These are phyloP conservation scores for Lithophane socia DNA, from an alignment of 2,888 invertebrate genomes.

Conservation along the genomic window DNA sequence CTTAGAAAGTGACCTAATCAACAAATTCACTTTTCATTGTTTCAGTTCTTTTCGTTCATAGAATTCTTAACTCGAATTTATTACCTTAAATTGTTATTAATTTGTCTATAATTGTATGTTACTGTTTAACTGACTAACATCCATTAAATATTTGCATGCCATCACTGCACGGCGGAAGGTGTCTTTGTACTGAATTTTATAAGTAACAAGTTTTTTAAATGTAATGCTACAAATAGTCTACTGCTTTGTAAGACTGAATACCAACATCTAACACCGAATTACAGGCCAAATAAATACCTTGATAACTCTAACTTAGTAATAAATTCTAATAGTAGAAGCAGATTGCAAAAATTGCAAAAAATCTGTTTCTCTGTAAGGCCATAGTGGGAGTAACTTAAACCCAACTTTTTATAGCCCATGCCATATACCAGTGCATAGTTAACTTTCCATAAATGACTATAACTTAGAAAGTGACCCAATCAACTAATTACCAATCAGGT, in stretches of 20 bases:
- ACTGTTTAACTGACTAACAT: background rate
- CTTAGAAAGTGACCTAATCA: constrained; percentile 73
- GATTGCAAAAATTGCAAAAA: background rate
- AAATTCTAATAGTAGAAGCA: background rate
- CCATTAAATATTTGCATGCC: background rate
- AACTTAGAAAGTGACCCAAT: constrained; percentile 74
- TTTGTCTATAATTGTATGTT: background rate
- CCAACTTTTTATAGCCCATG: constrained; percentile 22
- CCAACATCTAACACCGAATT: background rate
- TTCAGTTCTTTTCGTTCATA: background rate
- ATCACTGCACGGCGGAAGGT: too few relatives aligned
- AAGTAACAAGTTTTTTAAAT: too few relatives aligned
- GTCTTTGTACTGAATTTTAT: too few relatives aligned
- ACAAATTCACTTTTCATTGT: constrained; percentile 23
- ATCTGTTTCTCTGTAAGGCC: background rate
- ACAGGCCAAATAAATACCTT: background rate
- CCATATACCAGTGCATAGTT: constrained; percentile 25
- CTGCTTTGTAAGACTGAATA: too few relatives aligned
- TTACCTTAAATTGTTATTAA: background rate
- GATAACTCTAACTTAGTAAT: background rate
- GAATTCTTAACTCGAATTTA: background rate
- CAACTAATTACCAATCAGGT: constrained; percentile 41
- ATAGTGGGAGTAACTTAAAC: constrained; percentile 4
- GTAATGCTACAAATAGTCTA: background rate
- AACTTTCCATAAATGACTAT: constrained; percentile 72